Evolutionary conservation across 1,140 invertebrate species (phyloP).

Genomic region (Magallana gigas): DNA sequence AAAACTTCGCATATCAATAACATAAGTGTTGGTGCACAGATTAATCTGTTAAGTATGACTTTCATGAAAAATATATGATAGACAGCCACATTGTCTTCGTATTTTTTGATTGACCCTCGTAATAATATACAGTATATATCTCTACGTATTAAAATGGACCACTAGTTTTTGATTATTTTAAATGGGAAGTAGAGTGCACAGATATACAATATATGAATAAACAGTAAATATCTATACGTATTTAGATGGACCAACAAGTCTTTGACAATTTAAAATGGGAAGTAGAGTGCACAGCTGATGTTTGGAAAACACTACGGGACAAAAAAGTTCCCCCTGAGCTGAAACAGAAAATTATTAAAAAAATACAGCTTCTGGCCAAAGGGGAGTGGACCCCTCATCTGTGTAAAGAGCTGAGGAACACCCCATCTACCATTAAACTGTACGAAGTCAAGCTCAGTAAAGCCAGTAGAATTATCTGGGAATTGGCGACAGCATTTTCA

Average conservation of each 20-base stretch:
- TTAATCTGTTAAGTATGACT: no score
- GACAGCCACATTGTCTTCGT: no score
- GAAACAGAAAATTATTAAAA: conserved; percentile 65
- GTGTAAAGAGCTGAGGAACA: conserved; percentile 60
- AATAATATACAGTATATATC: no score
- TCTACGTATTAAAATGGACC: no score
- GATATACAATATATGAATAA: no score
- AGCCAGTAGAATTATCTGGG: conserved; percentile 71
- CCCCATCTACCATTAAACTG: conserved; percentile 67
- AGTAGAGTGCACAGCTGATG: conserved; percentile 75
- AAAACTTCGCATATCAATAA: no score
- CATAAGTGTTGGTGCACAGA: no score
- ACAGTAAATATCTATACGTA: no score
- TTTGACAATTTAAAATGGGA: conserved; percentile 76
- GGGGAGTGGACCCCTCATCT: conserved; percentile 70
- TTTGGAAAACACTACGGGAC: conserved; percentile 70
- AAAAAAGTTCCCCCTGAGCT: conserved; percentile 63
- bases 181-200: no score
- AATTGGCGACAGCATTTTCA: conserved; percentile 74
- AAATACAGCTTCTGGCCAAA: conserved; percentile 69
- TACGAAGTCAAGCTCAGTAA: conserved; percentile 70
- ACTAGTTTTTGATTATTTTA: no score
- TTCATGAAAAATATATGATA: no score
- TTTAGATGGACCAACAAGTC: conserved; percentile 53
- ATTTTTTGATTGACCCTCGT: no score